These are phyloP conservation scores for Leptopilina clavipes DNA, from an alignment of 1,140 invertebrate genomes.

Conservation along the genomic window DNA sequence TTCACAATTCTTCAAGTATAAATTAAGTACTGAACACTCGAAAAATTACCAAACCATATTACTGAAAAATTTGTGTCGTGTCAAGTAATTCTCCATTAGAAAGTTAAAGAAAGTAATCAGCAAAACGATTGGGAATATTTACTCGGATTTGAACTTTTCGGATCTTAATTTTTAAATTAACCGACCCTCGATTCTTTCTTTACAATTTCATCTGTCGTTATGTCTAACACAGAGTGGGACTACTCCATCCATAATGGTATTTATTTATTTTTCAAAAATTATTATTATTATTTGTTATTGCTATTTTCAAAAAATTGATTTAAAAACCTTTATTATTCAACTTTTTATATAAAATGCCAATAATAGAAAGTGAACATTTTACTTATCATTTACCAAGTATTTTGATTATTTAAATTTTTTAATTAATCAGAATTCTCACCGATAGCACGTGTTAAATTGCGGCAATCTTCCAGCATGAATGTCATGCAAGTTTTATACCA, in stretches of 20 bases:
- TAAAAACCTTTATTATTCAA: too few relatives aligned
- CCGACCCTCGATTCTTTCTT: too few relatives aligned
- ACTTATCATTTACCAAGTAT: too few relatives aligned
- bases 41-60: not conserved
- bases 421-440: too few relatives aligned
- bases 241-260: constrained; percentile 68
- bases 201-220: constrained; percentile 50
- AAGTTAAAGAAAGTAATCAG: constrained; percentile 38
- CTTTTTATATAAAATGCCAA: too few relatives aligned
- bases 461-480: too few relatives aligned
- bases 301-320: not conserved
- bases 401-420: too few relatives aligned
- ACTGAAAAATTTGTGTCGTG: not conserved
- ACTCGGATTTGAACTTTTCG: constrained; percentile 70
- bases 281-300: not conserved
- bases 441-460: too few relatives aligned
- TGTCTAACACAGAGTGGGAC: constrained; percentile 56
- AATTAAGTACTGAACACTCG: not conserved
- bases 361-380: too few relatives aligned
- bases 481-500: too few relatives aligned
- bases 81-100: not conserved
- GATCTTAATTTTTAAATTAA: constrained; percentile 63
- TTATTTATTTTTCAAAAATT: not conserved
- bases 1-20: not conserved
- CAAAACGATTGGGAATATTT: constrained; percentile 69